Conservation (phyloP, 2,113 vertebrate genomes). For the Sander vitreus region DNA sequence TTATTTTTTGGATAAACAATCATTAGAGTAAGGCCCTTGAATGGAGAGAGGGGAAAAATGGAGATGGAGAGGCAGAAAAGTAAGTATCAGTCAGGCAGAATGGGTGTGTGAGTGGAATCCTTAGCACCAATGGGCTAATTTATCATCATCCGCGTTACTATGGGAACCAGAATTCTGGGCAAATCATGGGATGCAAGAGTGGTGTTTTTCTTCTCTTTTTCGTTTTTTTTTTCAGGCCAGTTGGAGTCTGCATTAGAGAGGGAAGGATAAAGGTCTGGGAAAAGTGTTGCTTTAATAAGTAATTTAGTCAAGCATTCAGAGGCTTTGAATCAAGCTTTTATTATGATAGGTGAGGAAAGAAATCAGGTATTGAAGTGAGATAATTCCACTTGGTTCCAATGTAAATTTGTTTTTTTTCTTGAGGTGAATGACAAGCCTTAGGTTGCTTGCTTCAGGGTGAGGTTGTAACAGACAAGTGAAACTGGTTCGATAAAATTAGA, state of each 20-base stretch:
- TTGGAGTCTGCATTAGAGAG: constrained; percentile 63
- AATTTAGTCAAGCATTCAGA: constrained; percentile 26
- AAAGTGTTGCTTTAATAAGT: constrained; percentile 29
- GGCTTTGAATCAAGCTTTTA: constrained; percentile 43
- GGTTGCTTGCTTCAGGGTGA: background rate
- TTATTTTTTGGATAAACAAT: constrained; percentile 20
- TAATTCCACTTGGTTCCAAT: constrained; percentile 18
- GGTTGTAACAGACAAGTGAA: background rate
- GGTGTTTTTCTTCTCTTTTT: constrained; percentile 55
- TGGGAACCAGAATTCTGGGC: constrained; percentile 84
- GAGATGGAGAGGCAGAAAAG: constrained; percentile 29
- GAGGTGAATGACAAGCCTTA: background rate
- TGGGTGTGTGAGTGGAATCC: constrained; percentile 83
- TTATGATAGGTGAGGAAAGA: constrained; percentile 8
- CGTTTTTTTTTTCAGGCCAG: constrained; percentile 63
- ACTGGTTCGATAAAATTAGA: too few species aligned
- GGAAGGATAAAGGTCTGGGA: constrained; percentile 7
- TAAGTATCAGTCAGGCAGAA: constrained; percentile 69
- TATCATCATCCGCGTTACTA: constrained; percentile 87
- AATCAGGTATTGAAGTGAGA: constrained; percentile 2
- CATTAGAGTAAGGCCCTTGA: background rate
- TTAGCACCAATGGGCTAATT: constrained; percentile 87
- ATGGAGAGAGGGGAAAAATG: constrained; percentile 21
- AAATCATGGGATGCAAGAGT: constrained; percentile 82
- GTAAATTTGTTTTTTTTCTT: constrained; percentile 10